These are phyloP conservation scores for Bellardia bayeri DNA, from an alignment of 2,888 invertebrate genomes.

Conservation along the genomic window DNA sequence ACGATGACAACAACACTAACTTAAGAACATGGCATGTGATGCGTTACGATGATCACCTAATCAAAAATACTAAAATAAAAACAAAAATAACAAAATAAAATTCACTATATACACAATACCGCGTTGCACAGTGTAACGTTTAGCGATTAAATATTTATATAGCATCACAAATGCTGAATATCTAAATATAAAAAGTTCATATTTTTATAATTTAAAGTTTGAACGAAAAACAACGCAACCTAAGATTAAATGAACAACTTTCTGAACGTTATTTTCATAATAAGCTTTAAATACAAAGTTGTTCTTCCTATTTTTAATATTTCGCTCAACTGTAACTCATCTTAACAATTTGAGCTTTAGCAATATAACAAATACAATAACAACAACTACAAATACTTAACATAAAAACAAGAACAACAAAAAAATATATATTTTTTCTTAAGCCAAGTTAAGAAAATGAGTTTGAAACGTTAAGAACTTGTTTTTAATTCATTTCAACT, in stretches of 20 bases:
- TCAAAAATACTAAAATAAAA: constrained; percentile 72
- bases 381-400: constrained; percentile 56
- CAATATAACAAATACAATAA: constrained; percentile 51
- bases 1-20: constrained; percentile 75
- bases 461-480: constrained; percentile 69
- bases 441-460: constrained; percentile 69
- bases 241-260: no score
- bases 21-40: constrained; percentile 79
- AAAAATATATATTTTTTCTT: constrained; percentile 25
- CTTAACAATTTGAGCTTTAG: constrained; percentile 60
- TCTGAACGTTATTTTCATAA: no score
- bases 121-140: constrained; percentile 56
- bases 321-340: constrained; percentile 51
- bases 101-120: constrained; percentile 15
- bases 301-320: not conserved
- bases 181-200: no score
- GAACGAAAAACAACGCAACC: no score
- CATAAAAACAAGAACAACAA: constrained; percentile 27
- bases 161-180: no score
- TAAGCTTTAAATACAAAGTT: not conserved
- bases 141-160: not conserved
- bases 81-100: constrained; percentile 49
- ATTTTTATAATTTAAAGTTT: no score
- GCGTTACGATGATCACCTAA: constrained; percentile 78
- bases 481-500: constrained; percentile 71